A percentile compares a stretch with the other conserved stretches of the same genome.
Conservation (phyloP, 2,888 invertebrate genomes). For the Agonopterix alstromeriana region DNA sequence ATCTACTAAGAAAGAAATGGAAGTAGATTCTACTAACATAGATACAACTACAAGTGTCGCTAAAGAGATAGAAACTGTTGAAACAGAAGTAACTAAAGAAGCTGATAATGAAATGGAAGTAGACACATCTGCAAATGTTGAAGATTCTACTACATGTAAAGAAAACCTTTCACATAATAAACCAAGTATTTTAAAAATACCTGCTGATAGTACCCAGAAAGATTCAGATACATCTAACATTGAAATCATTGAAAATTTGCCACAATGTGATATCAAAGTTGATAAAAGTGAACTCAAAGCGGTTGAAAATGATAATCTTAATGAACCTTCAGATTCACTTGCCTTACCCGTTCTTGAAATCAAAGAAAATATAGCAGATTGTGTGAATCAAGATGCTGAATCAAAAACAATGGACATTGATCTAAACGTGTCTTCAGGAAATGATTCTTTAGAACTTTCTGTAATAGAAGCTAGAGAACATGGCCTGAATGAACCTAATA, state of each 20-base stretch:
- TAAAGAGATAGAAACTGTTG: not conserved
- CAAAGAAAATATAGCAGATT: not conserved
- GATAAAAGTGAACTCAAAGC: not conserved
- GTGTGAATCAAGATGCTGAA: not conserved
- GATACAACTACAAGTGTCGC: too few relatives aligned
- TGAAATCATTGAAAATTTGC: too few relatives aligned
- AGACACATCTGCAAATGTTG: not conserved
- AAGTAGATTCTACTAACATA: too few relatives aligned
- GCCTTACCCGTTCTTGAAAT: too few relatives aligned
- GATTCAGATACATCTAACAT: too few relatives aligned
- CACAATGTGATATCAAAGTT: not conserved
- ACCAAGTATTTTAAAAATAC: too few relatives aligned
- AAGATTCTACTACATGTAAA: not conserved
- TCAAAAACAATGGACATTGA: not conserved
- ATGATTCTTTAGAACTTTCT: not conserved
- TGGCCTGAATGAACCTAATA: conserved; percentile 45
- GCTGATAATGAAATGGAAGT: not conserved
- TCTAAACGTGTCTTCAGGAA: not conserved
- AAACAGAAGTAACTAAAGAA: not conserved
- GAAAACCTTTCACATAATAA: too few relatives aligned
- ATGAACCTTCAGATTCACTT: not conserved
- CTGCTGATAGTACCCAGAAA: too few relatives aligned
- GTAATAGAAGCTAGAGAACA: conserved; percentile 19
- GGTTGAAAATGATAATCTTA: not conserved
- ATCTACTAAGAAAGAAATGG: too few relatives aligned